Percentiles rank a stretch among this genome's conserved stretches.
Conservation (phyloP, 2,113 vertebrate species). For the Ranitomeya variabilis region DNA sequence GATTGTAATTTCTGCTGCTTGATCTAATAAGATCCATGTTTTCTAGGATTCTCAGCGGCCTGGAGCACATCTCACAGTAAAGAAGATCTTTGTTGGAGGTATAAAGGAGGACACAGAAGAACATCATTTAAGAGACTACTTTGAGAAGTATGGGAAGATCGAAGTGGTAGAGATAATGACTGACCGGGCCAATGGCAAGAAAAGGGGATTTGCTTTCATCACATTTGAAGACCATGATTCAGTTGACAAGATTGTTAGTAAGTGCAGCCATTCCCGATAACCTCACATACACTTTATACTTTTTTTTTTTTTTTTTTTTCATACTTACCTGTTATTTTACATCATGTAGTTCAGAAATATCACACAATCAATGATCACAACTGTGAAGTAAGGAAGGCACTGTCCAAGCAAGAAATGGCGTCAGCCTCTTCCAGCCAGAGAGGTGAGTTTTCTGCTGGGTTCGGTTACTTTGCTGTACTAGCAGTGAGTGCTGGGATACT, state of each 20-base stretch:
- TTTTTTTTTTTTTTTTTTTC: fast-evolving
- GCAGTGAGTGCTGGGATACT: too few species aligned
- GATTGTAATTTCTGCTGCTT: not conserved
- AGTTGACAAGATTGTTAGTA: constrained; percentile 96
- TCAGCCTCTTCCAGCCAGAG: constrained; percentile 82
- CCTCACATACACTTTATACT: not conserved
- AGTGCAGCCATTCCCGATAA: constrained; percentile 66
- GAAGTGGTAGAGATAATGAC: constrained; percentile 95
- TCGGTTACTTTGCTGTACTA: not conserved
- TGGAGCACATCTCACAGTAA: constrained; percentile 91
- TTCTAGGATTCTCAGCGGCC: constrained; percentile 88
- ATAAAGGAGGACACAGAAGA: constrained; percentile 97
- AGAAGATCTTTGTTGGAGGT: constrained; percentile 96
- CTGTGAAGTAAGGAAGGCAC: constrained; percentile 92
- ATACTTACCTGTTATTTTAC: not conserved
- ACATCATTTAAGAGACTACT: constrained; percentile 89
- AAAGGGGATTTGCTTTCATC: constrained; percentile 93
- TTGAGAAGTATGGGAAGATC: constrained; percentile 89
- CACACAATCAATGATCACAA: constrained; percentile 93
- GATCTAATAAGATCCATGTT: not conserved
- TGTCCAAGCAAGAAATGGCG: constrained; percentile 93
- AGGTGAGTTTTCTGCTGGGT: constrained; percentile 64
- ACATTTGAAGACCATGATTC: constrained; percentile 95
- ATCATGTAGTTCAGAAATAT: constrained; percentile 87
- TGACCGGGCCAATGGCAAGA: constrained; percentile 87